Evolutionary conservation across 2,888 invertebrate genomes (phyloP).

Genomic region (Tupiocoris notatus): DNA sequence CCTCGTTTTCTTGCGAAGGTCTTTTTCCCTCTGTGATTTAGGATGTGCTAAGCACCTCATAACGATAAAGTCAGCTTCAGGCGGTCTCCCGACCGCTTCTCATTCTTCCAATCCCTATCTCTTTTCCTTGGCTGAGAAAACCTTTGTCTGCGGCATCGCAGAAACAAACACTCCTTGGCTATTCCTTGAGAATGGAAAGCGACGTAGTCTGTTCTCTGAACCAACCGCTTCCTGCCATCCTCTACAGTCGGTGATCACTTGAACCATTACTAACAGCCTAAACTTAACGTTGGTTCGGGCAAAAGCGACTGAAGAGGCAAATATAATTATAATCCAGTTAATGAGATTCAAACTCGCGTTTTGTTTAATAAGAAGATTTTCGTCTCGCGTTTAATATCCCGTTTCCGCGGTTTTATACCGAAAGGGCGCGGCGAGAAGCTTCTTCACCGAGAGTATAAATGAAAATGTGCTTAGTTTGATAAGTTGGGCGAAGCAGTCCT

Average conservation of each 20-base stretch:
- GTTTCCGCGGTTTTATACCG: slow-evolving; percentile 28
- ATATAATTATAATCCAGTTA: slow-evolving; percentile 41
- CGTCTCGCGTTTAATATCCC: slow-evolving; percentile 16
- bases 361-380: slow-evolving; percentile 36
- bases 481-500: slow-evolving; percentile 18
- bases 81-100: neutral
- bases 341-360: slow-evolving; percentile 38
- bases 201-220: neutral
- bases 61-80: slow-evolving; percentile 28
- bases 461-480: slow-evolving; percentile 37
- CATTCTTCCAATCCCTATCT: neutral
- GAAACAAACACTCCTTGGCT: slow-evolving; percentile 37
- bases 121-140: neutral
- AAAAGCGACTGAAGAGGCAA: slow-evolving; percentile 26
- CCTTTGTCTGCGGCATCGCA: slow-evolving; percentile 20
- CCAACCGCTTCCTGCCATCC: too few species aligned
- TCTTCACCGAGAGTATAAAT: slow-evolving; percentile 2
- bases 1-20: neutral
- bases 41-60: slow-evolving; percentile 37
- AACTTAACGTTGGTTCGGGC: slow-evolving; percentile 3
- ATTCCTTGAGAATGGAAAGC: slow-evolving; percentile 17
- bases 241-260: neutral
- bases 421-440: slow-evolving; percentile 1
- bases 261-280: neutral
- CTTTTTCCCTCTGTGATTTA: slow-evolving; percentile 20